Base-by-base conservation (phyloP, 37 sponge, comb jelly and placozoan genomes). In the Ephydatia muelleri region DNA sequence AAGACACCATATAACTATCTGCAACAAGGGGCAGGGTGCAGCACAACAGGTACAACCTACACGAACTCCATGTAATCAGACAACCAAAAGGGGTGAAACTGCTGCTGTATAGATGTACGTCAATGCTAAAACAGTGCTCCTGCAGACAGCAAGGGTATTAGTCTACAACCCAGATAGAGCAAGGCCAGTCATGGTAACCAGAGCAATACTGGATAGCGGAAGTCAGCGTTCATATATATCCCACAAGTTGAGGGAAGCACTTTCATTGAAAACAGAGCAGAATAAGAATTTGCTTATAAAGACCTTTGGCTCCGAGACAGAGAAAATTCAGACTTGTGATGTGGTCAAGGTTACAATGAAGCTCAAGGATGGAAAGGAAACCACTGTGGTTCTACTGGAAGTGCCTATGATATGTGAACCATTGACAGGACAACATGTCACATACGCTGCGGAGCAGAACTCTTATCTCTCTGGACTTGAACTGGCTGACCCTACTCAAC, bases 1-100 rank as follows among this genome's bases (percentile, higher is more conserved):
- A 39, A 36, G 32, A 49, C 66, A 71, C 66, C 80, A 79, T 36
- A 28, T 36, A 64, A 79, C 29, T 34, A 79, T 79, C 34, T 79
- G 66, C 77, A 76, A 71, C 32, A 31, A 33, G 23, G 57, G 19
- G 19, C 72, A 71, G 16, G 34, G 77, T 36, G 9, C 27, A 27
- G 19, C 8, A 28, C 38, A 36, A 76, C 37, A 35, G 57, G 47
- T 43, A 43, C 47, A 43, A 43, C 47, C 47, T 8, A 57, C 57
- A 57, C 57, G 16, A 57, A 57, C 57, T 21, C 47, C 77, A 11
- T 35, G 27, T 2, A 12, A 12, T 3, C 30, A 35, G 72, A 35
- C 33, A 34, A 14, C 30, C 12, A 31, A 31, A 71, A 34, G 32
- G 33, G 33, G 14, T 34, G 32, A 31, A 31, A 9, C 72, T 71